Percentiles rank a stretch among this genome's conserved stretches.
phyloP scores from a whole-genome alignment of 2,113 vertebrate genomes.

The Ploceus nigricollis region DNA sequence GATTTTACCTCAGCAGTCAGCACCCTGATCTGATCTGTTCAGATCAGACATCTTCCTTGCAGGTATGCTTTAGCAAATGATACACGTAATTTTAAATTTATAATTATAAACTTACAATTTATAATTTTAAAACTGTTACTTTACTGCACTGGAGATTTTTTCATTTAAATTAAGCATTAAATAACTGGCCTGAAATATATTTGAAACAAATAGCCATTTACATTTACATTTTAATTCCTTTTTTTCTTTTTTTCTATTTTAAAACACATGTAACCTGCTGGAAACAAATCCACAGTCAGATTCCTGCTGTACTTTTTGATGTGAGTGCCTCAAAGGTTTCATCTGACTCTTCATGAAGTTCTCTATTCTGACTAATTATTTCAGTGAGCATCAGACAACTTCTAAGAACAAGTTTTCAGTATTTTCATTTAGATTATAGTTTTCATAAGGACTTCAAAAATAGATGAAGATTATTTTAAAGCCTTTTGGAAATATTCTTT shows the following conservation, averaged over 20 bases:
- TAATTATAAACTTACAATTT: not conserved
- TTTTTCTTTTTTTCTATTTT: not conserved
- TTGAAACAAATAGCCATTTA: not conserved
- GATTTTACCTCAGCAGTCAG: not conserved
- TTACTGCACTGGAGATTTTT: not conserved
- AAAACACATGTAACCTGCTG: not conserved
- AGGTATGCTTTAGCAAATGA: not conserved
- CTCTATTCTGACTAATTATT: not conserved
- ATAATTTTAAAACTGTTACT: not conserved
- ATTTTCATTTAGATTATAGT: not conserved
- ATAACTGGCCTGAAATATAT: not conserved
- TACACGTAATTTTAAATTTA: not conserved
- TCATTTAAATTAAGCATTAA: not conserved
- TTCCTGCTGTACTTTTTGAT: not conserved
- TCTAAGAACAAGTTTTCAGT: not conserved
- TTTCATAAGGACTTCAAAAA: not conserved
- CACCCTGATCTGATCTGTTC: not conserved
- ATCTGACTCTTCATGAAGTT: not conserved
- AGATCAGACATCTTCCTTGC: not conserved
- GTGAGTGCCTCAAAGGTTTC: not conserved
- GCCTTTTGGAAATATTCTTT: not conserved
- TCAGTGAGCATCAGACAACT: not conserved
- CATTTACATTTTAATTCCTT: not conserved
- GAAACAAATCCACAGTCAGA: not conserved
- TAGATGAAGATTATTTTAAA: not conserved